Evolutionary conservation across 2,797 vertebrate species (phyloP).

Genomic region (Myotis vivesi): DNA sequence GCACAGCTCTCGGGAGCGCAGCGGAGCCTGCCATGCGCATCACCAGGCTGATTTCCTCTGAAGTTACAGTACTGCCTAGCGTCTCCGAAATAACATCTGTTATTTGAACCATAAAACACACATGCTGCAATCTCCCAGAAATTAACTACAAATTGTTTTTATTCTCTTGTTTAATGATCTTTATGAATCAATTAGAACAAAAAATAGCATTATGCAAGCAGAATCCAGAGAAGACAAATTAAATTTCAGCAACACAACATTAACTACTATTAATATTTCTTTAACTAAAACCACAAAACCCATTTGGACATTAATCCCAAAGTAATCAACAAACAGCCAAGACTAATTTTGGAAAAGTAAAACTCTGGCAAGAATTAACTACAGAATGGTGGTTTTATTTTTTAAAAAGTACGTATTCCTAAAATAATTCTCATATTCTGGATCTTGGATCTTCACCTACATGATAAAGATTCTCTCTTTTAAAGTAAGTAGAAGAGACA

Average conservation of each 20-base stretch:
- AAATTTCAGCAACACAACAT: slow-evolving; percentile 69
- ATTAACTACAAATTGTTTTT: slow-evolving; percentile 77
- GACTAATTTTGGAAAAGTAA: slow-evolving; percentile 54
- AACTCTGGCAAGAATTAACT: slow-evolving; percentile 36
- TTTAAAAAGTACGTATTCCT: background rate
- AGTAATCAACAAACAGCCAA: slow-evolving; percentile 58
- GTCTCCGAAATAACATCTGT: slow-evolving; percentile 68
- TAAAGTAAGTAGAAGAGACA: background rate
- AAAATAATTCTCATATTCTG: background rate
- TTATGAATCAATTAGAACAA: slow-evolving; percentile 77
- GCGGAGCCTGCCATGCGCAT: background rate
- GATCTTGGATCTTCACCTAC: background rate
- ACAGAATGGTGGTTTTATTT: background rate
- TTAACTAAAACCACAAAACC: slow-evolving; percentile 74
- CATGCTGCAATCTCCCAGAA: slow-evolving; percentile 65
- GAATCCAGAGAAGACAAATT: slow-evolving; percentile 76
- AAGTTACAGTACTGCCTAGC: background rate
- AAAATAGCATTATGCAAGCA: slow-evolving; percentile 70
- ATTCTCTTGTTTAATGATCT: slow-evolving; percentile 78
- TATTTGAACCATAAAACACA: slow-evolving; percentile 74
- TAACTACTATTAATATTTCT: slow-evolving; percentile 79
- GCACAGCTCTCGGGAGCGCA: background rate
- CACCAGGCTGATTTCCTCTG: background rate
- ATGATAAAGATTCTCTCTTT: background rate
- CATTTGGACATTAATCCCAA: slow-evolving; percentile 70